Percentiles rank a stretch among this genome's conserved stretches.
These are phyloP conservation scores for Masticophis lateralis DNA, from an alignment of 2,797 vertebrate species.

Conservation along the genomic window DNA sequence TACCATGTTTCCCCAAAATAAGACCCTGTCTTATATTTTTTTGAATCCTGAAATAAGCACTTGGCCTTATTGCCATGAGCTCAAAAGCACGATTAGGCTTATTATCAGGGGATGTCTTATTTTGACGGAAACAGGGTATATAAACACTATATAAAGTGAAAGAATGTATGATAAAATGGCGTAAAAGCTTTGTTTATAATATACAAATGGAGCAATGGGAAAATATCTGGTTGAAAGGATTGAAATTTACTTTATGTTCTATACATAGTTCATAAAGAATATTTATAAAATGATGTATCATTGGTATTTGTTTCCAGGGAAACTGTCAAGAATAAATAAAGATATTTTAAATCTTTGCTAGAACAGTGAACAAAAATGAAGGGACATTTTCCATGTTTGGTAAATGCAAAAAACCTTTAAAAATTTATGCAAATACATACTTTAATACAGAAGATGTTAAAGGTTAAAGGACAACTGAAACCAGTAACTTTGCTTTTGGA, in stretches of 20 bases:
- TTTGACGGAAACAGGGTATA: too few species aligned
- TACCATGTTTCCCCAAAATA: too few species aligned
- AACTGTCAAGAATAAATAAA: background rate
- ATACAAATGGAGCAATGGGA: background rate
- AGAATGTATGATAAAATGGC: background rate
- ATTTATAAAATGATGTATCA: background rate
- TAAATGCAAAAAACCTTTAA: background rate
- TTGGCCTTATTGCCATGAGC: too few species aligned
- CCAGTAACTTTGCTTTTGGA: background rate
- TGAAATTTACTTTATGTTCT: background rate
- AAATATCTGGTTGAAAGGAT: background rate
- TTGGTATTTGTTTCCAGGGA: background rate
- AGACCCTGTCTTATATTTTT: too few species aligned
- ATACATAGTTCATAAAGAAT: background rate
- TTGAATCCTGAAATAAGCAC: too few species aligned
- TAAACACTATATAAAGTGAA: background rate
- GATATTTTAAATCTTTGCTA: background rate
- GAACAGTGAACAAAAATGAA: background rate
- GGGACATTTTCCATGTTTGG: background rate
- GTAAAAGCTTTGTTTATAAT: background rate
- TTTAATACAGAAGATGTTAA: background rate
- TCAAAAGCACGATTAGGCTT: too few species aligned
- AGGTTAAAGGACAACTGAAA: too few species aligned
- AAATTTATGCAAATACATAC: background rate
- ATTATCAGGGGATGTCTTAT: too few species aligned